phyloP scores from a whole-genome alignment of 2,888 invertebrate genomes.

The Heliconius hortense region DNA sequence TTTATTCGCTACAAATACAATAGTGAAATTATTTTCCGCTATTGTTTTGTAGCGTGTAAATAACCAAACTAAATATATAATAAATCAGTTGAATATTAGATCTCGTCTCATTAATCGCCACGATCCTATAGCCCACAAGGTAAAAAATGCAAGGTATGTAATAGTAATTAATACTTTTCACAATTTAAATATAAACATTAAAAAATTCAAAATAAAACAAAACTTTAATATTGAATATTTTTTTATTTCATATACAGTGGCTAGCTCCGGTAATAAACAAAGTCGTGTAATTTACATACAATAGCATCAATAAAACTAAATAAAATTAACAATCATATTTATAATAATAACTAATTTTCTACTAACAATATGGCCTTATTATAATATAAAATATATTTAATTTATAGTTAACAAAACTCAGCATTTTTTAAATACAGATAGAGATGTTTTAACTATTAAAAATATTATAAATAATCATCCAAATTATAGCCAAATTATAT shows the following conservation, averaged over 20 bases:
- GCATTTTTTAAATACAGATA: background rate
- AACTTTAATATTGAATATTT: slow-evolving; percentile 2
- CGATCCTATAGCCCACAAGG: no score
- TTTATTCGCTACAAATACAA: no score
- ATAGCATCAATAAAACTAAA: slow-evolving; percentile 7
- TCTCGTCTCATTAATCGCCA: no score
- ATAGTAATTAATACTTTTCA: no score
- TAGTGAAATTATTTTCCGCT: no score
- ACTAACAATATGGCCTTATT: slow-evolving; percentile 7
- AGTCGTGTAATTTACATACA: slow-evolving; percentile 1
- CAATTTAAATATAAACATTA: background rate
- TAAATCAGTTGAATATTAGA: no score
- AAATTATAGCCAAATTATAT: background rate
- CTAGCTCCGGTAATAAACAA: background rate
- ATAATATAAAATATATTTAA: background rate
- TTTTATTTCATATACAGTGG: slow-evolving; percentile 1
- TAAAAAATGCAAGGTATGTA: no score
- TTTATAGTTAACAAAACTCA: background rate
- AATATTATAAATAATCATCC: background rate
- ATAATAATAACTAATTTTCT: background rate
- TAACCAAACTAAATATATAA: no score
- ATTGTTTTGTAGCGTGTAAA: no score
- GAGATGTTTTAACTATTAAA: background rate
- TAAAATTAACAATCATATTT: slow-evolving; percentile 4
- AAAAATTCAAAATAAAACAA: background rate